Base-by-base conservation (phyloP, 2,888 invertebrate species). In the Agrochola circellaris region DNA sequence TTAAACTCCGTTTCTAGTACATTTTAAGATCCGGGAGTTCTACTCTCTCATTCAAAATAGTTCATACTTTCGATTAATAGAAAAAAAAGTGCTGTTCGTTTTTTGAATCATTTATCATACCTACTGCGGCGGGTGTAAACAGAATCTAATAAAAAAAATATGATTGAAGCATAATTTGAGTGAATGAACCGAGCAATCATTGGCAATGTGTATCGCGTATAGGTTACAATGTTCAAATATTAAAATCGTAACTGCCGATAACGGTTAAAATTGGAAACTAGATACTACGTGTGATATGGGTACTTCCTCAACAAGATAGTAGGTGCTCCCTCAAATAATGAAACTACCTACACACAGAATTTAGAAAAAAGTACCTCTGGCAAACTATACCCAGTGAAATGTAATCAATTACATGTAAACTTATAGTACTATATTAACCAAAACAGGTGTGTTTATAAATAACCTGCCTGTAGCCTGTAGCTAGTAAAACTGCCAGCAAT, bases 401-500 rank as follows among this genome's bases (percentile, higher is more conserved):
- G n/a, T 66, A 61, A 77, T 38, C 51, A 58, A 34, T 45, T 61
- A 48, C 42, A 38, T n/a, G n/a, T 30, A 26, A 56, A 20, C 76
- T n/a, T 65, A 64, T 30, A 54, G 8, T 64, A 69, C 26, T 34
- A 60, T 23, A 45, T 79, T 68, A 61, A 61, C 51, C 45, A 65
- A 82, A 72, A 77, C 60, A 56, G 69, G 51, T 69, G 61, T 62
- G 61, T 78, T 60, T 73, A 78, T 68, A 72, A 75, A 62, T 76
- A 81, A 70, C 62, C 60, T 61, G 60, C 74, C 42, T 56, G 73
- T 70, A 66, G 60, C 74, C 42, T 56, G 73, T 70, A 66, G 54
- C 72, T 76, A 82, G 75, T 77, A 80, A 79, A 82, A 73, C 66
- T 71, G 45, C 78, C 67, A 79, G 78, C 77, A 79, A 82, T 68